These are phyloP conservation scores for Tupiocoris notatus DNA, from an alignment of 2,888 invertebrate species.

Conservation along the genomic window DNA sequence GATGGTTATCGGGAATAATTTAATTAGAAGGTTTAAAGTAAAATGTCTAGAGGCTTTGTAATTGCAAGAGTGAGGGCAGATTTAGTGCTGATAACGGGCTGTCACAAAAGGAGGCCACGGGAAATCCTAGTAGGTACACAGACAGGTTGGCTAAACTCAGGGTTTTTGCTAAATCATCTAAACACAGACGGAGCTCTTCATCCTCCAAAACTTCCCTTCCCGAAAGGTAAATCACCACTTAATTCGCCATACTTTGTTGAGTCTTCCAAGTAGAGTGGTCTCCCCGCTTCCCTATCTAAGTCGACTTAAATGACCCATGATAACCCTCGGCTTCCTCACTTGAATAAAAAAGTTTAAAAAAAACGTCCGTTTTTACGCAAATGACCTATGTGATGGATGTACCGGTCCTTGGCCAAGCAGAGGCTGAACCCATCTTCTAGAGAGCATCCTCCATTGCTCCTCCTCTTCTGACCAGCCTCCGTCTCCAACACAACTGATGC, in stretches of 20 bases:
- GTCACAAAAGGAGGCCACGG: no score
- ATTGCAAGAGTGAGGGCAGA: no score
- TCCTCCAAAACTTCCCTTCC: not conserved
- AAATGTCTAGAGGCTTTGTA: no score
- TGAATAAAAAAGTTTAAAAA: not conserved
- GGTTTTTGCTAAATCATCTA: not conserved
- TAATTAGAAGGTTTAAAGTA: no score
- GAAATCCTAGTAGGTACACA: not conserved
- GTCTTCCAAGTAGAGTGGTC: not conserved
- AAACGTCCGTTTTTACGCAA: not conserved
- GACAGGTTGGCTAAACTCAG: not conserved
- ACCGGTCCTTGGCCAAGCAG: not conserved
- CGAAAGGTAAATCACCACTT: not conserved
- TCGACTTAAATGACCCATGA: not conserved
- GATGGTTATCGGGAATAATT: no score
- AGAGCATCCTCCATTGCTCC: not conserved
- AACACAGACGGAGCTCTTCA: not conserved
- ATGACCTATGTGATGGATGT: not conserved
- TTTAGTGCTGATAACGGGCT: no score
- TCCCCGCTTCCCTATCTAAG: not conserved
- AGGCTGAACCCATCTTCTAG: not conserved
- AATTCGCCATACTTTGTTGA: not conserved
- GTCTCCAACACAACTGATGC: not conserved
- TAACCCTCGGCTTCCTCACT: not conserved
- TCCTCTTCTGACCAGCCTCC: not conserved